phyloP scores from a whole-genome alignment of 2,797 vertebrate species.

The Pteropus rufus region DNA sequence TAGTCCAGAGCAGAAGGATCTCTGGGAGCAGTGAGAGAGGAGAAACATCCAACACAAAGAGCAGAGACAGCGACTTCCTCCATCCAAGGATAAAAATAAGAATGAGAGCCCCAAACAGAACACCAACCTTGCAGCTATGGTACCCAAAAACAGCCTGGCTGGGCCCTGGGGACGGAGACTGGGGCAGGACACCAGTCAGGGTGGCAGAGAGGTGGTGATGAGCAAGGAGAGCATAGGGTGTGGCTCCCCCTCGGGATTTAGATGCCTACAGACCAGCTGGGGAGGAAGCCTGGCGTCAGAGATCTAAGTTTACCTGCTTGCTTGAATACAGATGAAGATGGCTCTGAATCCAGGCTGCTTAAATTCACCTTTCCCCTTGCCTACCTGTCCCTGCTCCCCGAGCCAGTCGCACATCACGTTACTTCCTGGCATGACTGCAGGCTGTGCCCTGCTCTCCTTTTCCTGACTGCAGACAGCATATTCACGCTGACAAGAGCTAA shows the following conservation, averaged over 20 bases:
- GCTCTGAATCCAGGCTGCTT: not conserved
- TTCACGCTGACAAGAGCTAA: not conserved
- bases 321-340: not conserved
- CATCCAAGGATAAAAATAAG: not conserved
- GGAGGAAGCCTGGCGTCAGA: not conserved
- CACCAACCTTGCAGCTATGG: fast-evolving
- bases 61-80: not conserved
- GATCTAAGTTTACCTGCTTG: not conserved
- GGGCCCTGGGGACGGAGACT: not conserved
- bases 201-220: too few relatives aligned
- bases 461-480: not conserved
- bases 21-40: fast-evolving
- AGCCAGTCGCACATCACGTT: fast-evolving
- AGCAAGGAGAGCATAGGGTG: too few relatives aligned
- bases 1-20: too few relatives aligned
- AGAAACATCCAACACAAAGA: not conserved
- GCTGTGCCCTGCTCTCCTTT: not conserved
- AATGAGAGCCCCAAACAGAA: not conserved
- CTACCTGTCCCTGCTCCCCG: not conserved
- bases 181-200: not conserved
- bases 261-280: not conserved
- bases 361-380: not conserved
- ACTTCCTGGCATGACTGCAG: not conserved
- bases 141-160: not conserved
- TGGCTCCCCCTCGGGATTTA: not conserved